These are phyloP conservation scores for Camptogramma bilineatum DNA, from an alignment of 2,888 invertebrate genomes.

Conservation along the genomic window DNA sequence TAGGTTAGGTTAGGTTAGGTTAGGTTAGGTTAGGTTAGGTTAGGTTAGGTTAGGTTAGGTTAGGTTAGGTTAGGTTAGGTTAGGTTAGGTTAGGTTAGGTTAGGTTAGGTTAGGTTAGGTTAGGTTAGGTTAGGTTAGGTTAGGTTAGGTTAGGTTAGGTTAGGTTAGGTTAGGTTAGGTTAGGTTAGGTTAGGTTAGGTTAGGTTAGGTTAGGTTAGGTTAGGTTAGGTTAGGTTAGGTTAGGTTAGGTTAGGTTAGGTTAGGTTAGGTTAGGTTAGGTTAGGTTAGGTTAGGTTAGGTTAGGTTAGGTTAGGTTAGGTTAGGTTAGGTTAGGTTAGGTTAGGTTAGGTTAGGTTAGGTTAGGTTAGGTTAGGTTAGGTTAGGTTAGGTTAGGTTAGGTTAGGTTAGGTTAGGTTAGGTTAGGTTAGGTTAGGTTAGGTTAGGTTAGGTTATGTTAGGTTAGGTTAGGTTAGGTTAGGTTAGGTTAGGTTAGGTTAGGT, in stretches of 20 bases:
- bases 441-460: too few species aligned
- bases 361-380: constrained; percentile 1
- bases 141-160: constrained; percentile 1
- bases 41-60: constrained; percentile 1
- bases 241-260: constrained; percentile 1
- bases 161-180: constrained; percentile 1
- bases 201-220: constrained; percentile 1
- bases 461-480: too few species aligned
- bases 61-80: constrained; percentile 1
- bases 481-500: too few species aligned
- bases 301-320: constrained; percentile 1
- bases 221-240: constrained; percentile 1
- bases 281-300: constrained; percentile 1
- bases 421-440: too few species aligned
- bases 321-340: constrained; percentile 1
- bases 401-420: too few species aligned
- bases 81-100: constrained; percentile 1
- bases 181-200: constrained; percentile 1
- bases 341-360: constrained; percentile 1
- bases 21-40: constrained; percentile 1
- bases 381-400: constrained; percentile 1
- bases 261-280: constrained; percentile 1
- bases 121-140: constrained; percentile 1
- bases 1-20: constrained; percentile 1
- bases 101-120: constrained; percentile 1